Evolutionary conservation across 2,888 invertebrate species (phyloP).

Genomic region (Theristus sp.): DNA sequence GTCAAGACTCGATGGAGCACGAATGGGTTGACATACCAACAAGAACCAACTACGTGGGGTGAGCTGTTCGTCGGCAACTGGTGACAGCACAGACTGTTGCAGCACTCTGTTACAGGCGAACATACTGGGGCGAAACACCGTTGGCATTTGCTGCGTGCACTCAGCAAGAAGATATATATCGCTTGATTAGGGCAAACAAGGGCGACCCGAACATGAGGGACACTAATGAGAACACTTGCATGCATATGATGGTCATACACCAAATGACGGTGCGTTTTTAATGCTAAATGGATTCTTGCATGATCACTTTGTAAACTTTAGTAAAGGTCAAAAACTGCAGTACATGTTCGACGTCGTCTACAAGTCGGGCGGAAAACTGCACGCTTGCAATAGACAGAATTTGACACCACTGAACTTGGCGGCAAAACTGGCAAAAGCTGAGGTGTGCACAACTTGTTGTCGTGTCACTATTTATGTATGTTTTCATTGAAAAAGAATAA

Average conservation of each 20-base stretch:
- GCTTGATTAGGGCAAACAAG: constrained; percentile 74
- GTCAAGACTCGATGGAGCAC: constrained; percentile 58
- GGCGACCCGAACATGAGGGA: constrained; percentile 87
- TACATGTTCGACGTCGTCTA: constrained; percentile 82
- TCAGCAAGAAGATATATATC: constrained; percentile 87
- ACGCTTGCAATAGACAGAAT: neutral
- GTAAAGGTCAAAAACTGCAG: constrained; percentile 33
- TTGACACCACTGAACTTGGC: constrained; percentile 71
- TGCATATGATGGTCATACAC: constrained; percentile 89
- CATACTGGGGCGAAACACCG: constrained; percentile 97
- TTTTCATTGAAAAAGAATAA: neutral
- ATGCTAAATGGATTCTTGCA: too few species aligned
- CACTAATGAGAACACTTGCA: constrained; percentile 85
- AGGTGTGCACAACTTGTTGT: constrained; percentile 31
- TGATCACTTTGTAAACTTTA: neutral
- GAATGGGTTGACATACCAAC: constrained; percentile 68
- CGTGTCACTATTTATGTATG: neutral
- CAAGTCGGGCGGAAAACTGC: constrained; percentile 69
- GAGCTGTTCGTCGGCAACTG: too few species aligned
- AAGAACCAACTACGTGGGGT: constrained; percentile 68
- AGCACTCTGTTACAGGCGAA: constrained; percentile 59
- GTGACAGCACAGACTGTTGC: too few species aligned
- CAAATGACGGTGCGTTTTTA: constrained; percentile 61
- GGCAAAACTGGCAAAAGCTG: constrained; percentile 73
- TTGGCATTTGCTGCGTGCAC: constrained; percentile 86